Percentiles rank a stretch among this genome's conserved stretches.
phyloP scores from a whole-genome alignment of 1,140 invertebrate genomes.

The Archivesica marissinica region DNA sequence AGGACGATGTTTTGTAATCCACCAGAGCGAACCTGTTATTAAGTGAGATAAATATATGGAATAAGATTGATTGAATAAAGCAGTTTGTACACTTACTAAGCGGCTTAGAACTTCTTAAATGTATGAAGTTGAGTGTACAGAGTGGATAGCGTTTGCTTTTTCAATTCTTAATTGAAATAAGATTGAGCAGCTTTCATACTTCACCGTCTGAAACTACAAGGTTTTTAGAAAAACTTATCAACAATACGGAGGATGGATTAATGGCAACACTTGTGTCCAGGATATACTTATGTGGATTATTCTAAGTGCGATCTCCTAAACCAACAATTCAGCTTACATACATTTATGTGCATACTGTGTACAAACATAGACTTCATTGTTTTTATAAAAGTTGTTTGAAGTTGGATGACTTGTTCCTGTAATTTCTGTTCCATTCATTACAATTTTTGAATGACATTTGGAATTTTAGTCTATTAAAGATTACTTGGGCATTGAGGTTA shows the following conservation, averaged over 20 bases:
- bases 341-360: background rate
- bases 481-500: slow-evolving; percentile 14
- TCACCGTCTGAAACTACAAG: background rate
- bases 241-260: background rate
- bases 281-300: slow-evolving; percentile 4
- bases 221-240: background rate
- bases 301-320: slow-evolving; percentile 3
- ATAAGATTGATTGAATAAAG: slow-evolving; percentile 15
- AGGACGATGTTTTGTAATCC: background rate
- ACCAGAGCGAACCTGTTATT: background rate
- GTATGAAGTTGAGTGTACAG: background rate
- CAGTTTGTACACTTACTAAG: background rate
- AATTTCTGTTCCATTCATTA: background rate
- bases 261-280: background rate
- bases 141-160: background rate
- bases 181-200: background rate
- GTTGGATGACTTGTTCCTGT: slow-evolving; percentile 12
- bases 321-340: background rate
- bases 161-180: background rate
- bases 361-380: background rate
- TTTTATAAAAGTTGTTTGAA: slow-evolving; percentile 11
- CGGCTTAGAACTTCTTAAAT: background rate
- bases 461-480: slow-evolving; percentile 11
- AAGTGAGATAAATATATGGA: background rate
- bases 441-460: background rate